Percentiles rank a stretch among this genome's conserved stretches.
These are phyloP conservation scores for Synanceia verrucosa DNA, from an alignment of 2,797 vertebrate species.

Conservation along the genomic window DNA sequence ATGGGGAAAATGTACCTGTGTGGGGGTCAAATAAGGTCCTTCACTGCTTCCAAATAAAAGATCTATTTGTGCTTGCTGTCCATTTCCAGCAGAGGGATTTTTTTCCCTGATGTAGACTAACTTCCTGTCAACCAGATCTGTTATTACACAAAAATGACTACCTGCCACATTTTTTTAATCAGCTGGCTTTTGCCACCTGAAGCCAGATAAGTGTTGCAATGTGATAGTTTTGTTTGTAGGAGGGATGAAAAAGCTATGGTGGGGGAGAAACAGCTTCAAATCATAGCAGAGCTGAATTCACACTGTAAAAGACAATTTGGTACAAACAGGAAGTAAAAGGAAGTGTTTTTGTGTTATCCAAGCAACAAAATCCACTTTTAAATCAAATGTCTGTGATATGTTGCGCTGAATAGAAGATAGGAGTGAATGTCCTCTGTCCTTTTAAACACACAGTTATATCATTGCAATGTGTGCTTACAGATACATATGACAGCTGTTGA, in stretches of 20 bases:
- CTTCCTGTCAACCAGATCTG: slow-evolving; percentile 19
- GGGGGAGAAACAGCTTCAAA: slow-evolving; percentile 20
- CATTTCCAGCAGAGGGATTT: slow-evolving; percentile 21
- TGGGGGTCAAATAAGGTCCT: slow-evolving; percentile 29
- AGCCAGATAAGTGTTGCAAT: slow-evolving; percentile 21
- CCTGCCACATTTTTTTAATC: slow-evolving; percentile 30
- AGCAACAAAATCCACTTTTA: not conserved
- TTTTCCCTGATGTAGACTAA: slow-evolving; percentile 15
- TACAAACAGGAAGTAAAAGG: not conserved
- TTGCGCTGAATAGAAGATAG: not conserved
- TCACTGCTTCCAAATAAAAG: slow-evolving; percentile 27
- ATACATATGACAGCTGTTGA: not conserved
- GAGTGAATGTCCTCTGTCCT: not conserved
- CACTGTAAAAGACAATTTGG: slow-evolving; percentile 22
- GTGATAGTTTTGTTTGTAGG: slow-evolving; percentile 33
- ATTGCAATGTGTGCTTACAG: not conserved
- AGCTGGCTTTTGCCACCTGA: slow-evolving; percentile 18
- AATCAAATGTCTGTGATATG: not conserved
- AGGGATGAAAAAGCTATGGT: slow-evolving; percentile 13
- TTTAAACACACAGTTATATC: not conserved
- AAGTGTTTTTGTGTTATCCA: not conserved
- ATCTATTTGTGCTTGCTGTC: slow-evolving; percentile 42
- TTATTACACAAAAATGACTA: slow-evolving; percentile 39
- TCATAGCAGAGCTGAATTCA: slow-evolving; percentile 17
- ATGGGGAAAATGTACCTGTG: slow-evolving; percentile 41